These are phyloP conservation scores for Pseudoatta argentina DNA, from an alignment of 1,140 invertebrate species.

Conservation along the genomic window DNA sequence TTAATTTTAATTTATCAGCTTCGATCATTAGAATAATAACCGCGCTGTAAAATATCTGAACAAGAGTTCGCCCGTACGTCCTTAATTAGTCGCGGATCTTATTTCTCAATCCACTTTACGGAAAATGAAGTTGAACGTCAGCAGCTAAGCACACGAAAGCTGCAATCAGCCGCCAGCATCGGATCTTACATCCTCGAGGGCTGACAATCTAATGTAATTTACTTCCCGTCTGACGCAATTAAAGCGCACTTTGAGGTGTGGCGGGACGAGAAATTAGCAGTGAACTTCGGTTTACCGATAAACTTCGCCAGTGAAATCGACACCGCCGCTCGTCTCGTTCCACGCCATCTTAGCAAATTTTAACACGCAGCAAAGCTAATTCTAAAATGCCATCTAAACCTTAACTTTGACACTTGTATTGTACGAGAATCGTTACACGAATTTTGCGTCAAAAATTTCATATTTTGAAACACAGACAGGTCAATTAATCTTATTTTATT, in stretches of 20 bases:
- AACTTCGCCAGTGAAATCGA: conserved; percentile 73
- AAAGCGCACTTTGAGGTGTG: conserved; percentile 76
- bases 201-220: conserved; percentile 77
- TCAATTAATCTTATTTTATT: neutral
- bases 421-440: neutral
- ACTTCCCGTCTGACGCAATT: conserved; percentile 77
- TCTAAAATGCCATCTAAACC: conserved; percentile 22
- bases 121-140: conserved; percentile 63
- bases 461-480: neutral
- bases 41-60: neutral
- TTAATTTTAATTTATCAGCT: neutral
- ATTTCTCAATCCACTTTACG: conserved; percentile 46
- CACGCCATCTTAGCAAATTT: conserved; percentile 64
- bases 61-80: neutral
- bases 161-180: conserved; percentile 57
- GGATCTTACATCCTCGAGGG: conserved; percentile 69
- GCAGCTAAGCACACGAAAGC: conserved; percentile 48
- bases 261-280: conserved; percentile 76
- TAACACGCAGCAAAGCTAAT: conserved; percentile 44
- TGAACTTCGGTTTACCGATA: conserved; percentile 73
- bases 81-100: conserved; percentile 53
- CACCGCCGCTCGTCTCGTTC: conserved; percentile 54
- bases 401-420: neutral
- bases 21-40: conserved; percentile 11
- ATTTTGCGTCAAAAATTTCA: neutral